Evolutionary conservation across 2,797 vertebrate genomes (phyloP).

Genomic region (Paguma larvata): DNA sequence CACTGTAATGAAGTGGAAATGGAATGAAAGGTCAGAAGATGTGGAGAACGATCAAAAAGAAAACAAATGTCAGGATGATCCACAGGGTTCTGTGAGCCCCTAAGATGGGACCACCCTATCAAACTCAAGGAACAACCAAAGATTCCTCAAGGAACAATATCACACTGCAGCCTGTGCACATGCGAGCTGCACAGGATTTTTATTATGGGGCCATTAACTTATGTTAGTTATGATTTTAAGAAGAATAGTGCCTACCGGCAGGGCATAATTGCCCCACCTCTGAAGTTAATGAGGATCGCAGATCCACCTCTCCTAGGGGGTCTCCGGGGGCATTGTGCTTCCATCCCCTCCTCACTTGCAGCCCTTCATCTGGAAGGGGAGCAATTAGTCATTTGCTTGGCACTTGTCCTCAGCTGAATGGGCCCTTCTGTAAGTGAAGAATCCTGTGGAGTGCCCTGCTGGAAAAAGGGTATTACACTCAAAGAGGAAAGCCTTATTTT

Average conservation of each 20-base stretch:
- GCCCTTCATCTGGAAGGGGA: slow-evolving; percentile 35
- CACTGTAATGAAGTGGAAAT: neutral
- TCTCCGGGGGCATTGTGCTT: neutral
- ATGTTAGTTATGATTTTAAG: slow-evolving; percentile 52
- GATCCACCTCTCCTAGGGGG: neutral
- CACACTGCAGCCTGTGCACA: neutral
- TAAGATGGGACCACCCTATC: neutral
- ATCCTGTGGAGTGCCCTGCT: neutral
- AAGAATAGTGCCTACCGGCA: neutral
- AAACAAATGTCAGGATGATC: neutral
- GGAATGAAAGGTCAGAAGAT: neutral
- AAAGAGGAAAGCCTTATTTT: slow-evolving; percentile 72
- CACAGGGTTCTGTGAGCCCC: neutral
- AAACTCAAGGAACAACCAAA: neutral
- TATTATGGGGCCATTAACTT: slow-evolving; percentile 19
- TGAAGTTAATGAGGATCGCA: slow-evolving; percentile 17
- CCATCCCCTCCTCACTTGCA: neutral
- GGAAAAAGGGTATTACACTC: slow-evolving; percentile 48
- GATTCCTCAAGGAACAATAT: neutral
- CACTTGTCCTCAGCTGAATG: slow-evolving; percentile 57
- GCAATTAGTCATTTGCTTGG: slow-evolving; percentile 61
- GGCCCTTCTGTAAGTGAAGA: slow-evolving; percentile 38
- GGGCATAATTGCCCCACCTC: neutral
- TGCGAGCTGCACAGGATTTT: neutral
- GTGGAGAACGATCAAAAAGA: neutral